phyloP scores from a whole-genome alignment of 2,888 invertebrate genomes.

The Drosophila seclusa region DNA sequence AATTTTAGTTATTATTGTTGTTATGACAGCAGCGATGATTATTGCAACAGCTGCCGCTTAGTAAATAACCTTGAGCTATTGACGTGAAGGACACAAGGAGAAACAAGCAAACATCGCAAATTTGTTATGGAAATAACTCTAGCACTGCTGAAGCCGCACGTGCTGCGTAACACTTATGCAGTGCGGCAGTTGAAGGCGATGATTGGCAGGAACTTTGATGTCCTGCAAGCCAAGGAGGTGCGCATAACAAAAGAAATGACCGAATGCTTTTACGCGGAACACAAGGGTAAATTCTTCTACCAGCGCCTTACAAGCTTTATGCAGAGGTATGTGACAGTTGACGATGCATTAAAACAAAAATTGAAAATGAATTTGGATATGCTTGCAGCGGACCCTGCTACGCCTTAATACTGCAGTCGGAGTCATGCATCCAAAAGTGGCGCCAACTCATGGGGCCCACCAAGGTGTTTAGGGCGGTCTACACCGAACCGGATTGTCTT shows the following conservation, averaged over 20 bases:
- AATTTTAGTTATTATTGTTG: constrained; percentile 1
- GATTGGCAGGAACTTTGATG: constrained; percentile 90
- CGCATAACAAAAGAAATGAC: constrained; percentile 88
- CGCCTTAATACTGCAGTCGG: constrained; percentile 91
- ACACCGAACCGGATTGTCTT: constrained; percentile 91
- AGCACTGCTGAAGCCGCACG: constrained; percentile 94
- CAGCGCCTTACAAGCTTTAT: constrained; percentile 93
- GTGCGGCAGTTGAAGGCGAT: constrained; percentile 89
- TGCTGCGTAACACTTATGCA: constrained; percentile 91
- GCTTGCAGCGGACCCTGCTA: constrained; percentile 91
- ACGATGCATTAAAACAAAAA: neutral
- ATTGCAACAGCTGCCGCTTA: neutral
- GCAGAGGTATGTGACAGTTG: constrained; percentile 87
- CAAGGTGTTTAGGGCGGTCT: constrained; percentile 92
- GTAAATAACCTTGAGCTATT: neutral
- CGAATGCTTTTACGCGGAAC: constrained; percentile 92
- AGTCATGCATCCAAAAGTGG: constrained; percentile 92
- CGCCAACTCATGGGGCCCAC: constrained; percentile 95
- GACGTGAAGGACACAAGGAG: neutral
- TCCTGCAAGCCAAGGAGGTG: constrained; percentile 89
- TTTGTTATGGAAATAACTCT: constrained; percentile 90
- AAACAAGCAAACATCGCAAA: neutral
- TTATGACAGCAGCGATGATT: neutral
- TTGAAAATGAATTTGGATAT: neutral
- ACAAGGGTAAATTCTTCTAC: constrained; percentile 93